Conservation (phyloP, 2,797 vertebrate genomes). For the Linurgus olivaceus region DNA sequence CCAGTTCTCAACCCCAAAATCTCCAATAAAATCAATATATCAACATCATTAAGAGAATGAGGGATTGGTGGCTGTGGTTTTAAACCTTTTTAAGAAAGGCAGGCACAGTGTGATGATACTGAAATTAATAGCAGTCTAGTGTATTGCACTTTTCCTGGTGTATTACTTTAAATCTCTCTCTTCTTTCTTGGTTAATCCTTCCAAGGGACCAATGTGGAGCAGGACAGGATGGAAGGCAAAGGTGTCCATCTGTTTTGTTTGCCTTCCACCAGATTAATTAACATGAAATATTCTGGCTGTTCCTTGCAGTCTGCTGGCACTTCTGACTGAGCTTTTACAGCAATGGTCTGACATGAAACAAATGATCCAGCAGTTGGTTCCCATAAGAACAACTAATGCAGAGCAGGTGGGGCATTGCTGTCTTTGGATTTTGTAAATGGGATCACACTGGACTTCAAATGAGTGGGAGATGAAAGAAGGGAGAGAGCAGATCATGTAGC, state of each 20-base stretch:
- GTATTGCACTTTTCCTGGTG: neutral
- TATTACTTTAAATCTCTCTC: neutral
- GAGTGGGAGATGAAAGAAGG: neutral
- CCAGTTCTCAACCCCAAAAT: neutral
- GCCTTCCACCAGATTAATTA: neutral
- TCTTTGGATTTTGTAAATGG: neutral
- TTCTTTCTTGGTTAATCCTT: neutral
- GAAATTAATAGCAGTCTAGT: neutral
- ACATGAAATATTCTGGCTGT: neutral
- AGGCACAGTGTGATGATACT: neutral
- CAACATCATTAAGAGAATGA: neutral
- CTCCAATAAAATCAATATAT: neutral
- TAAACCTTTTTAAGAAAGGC: neutral
- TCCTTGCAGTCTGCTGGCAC: neutral
- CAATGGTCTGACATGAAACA: neutral
- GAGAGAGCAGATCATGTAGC: neutral
- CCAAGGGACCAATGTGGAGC: neutral
- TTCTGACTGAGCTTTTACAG: constrained; percentile 1
- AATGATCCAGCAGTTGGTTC: neutral
- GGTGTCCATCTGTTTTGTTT: neutral
- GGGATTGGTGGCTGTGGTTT: neutral
- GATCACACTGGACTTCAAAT: neutral
- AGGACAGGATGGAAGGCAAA: neutral
- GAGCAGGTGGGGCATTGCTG: neutral
- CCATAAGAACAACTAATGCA: neutral